phyloP scores from a whole-genome alignment of 2,113 vertebrate species.

The Suncus etruscus region DNA sequence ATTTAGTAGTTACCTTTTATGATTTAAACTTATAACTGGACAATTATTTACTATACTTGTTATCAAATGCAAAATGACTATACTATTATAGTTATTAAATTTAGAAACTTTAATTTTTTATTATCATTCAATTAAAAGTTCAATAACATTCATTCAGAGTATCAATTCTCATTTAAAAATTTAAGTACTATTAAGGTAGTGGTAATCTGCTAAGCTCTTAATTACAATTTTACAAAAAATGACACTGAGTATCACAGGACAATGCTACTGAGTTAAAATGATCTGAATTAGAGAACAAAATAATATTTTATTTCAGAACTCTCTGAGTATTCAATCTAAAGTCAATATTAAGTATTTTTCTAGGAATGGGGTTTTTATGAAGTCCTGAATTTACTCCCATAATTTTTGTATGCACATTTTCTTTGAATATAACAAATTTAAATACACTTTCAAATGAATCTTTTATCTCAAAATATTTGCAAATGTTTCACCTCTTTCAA shows the following conservation, averaged over 20 bases:
- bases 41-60: neutral
- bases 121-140: neutral
- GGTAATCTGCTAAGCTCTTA: neutral
- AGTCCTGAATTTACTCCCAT: neutral
- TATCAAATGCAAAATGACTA: neutral
- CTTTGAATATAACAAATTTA: neutral
- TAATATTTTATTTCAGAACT: constrained; percentile 15
- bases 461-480: neutral
- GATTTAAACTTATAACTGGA: constrained; percentile 8
- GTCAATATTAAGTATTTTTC: neutral
- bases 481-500: neutral
- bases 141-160: neutral
- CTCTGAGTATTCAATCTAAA: neutral
- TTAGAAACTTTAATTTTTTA: neutral
- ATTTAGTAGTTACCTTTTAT: neutral
- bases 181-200: neutral
- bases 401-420: constrained; percentile 21
- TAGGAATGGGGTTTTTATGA: neutral
- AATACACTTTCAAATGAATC: constrained; percentile 9
- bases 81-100: neutral
- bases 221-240: neutral
- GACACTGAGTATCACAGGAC: neutral
- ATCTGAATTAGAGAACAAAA: neutral
- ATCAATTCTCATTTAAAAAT: constrained; percentile 43
- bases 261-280: neutral